A percentile compares a stretch with the other conserved stretches of the same genome.
Evolutionary conservation across 2,113 vertebrate species (phyloP).

Genomic region (Ceyx cyanopectus): DNA sequence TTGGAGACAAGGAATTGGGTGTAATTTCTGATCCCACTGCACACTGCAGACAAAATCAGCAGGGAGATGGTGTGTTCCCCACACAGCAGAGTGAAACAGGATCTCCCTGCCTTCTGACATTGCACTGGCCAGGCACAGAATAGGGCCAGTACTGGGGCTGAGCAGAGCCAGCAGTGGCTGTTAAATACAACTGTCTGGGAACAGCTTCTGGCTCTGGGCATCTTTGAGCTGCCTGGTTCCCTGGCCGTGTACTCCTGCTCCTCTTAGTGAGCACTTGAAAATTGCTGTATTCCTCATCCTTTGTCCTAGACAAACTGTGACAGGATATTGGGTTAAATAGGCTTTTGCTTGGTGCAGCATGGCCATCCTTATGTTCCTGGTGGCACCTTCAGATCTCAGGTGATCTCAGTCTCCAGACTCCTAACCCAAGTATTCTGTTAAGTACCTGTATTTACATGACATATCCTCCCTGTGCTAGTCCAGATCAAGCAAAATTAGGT

Average conservation of each 20-base stretch:
- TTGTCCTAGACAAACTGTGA: not conserved
- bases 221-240: not conserved
- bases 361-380: not conserved
- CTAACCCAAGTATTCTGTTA: not conserved
- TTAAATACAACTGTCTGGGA: not conserved
- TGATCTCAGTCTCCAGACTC: not conserved
- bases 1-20: not conserved
- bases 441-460: not conserved
- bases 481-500: not conserved
- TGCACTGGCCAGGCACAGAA: not conserved
- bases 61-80: accelerated
- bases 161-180: not conserved
- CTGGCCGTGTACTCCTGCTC: not conserved
- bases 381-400: not conserved
- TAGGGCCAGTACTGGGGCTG: not conserved
- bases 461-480: not conserved
- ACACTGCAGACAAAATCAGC: not conserved
- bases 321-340: not conserved
- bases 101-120: not conserved
- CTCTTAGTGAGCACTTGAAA: not conserved
- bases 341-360: not conserved
- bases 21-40: not conserved
- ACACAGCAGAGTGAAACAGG: not conserved
- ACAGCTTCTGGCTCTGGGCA: not conserved
- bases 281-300: not conserved